Base-by-base conservation (phyloP, 2,113 vertebrate genomes). In the Chaetorhynchus papuensis region DNA sequence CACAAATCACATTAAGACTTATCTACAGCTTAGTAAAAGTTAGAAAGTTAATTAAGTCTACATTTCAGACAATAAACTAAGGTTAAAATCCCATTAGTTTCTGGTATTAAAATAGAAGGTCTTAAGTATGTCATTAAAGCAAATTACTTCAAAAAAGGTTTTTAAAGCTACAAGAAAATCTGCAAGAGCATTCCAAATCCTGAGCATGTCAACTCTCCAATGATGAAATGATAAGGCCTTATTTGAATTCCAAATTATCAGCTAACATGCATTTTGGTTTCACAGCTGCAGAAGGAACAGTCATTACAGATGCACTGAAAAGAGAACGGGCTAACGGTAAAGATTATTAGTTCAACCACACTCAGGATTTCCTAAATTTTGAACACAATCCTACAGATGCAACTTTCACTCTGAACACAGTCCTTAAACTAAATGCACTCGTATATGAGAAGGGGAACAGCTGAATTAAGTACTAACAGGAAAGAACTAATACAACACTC, bases 191-290 rank as follows among this genome's bases (percentile, higher is more conserved):
- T 87, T 81, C 59, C 70, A 95, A 85, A 90, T 65, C 27, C 82
- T 78, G 26, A 83, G 69, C 52, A 57, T 50, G 71, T 87, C 92
- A 95, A 2, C 70, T 83, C 94, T 60, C 49, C 79, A 83, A 16
- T 53, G 81, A 92, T 74, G 39, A 95, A 87, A 83, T 66, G 15
- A 90, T 84, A 91, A 95, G 61, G 56, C 10, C 74, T 56, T 81
- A 69, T 39, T 33, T 95, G 60, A 93, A 96, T 89, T 89, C 60
- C 83, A 95, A 87, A 89, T 91, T 76, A 92, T 64, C 63, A 63
- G 68, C 33, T 72, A 89, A 81, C 53, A 86, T 0, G 2, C 45
- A 86, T 85, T 92, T 75, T 15, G 12, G 65, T 79, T 92, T 94
- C 70, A 70, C 37, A 82, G 66, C 44, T 90, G 82, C 57, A 92